These are phyloP conservation scores for Macropus fuliginosus DNA, from an alignment of 2,797 vertebrate species.

Conservation along the genomic window DNA sequence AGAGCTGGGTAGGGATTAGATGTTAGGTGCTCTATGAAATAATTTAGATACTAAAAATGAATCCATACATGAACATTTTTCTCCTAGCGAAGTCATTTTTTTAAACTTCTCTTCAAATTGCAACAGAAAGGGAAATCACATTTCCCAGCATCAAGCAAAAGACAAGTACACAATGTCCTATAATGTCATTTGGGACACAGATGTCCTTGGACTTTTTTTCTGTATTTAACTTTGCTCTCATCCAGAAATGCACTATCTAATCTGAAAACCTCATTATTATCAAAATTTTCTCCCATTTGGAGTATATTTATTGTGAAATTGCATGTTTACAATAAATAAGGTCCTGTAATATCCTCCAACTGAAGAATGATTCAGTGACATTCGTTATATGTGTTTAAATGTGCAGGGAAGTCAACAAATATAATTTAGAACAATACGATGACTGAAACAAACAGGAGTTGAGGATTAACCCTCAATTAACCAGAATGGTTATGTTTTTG, in stretches of 20 bases:
- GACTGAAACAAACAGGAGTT: neutral
- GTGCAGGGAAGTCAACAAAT: neutral
- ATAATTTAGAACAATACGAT: neutral
- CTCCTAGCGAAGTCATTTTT: neutral
- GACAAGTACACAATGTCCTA: neutral
- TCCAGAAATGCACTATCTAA: neutral
- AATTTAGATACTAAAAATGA: neutral
- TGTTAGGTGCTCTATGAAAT: neutral
- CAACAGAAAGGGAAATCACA: neutral
- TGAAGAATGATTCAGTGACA: neutral
- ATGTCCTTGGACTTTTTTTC: neutral
- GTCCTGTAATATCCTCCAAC: neutral
- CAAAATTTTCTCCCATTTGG: neutral
- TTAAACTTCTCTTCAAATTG: neutral
- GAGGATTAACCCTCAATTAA: neutral
- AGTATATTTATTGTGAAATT: neutral
- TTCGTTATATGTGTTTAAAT: neutral
- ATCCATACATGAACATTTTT: neutral
- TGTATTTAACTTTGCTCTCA: neutral
- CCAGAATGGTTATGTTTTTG: neutral
- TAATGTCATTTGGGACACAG: neutral
- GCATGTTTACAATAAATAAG: neutral
- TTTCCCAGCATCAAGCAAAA: neutral
- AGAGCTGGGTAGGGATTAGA: neutral
- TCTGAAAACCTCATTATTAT: neutral